A percentile compares a stretch with the other conserved stretches of the same genome.
These are phyloP conservation scores for Mus minutoides DNA, from an alignment of 2,797 vertebrate genomes.

Conservation along the genomic window DNA sequence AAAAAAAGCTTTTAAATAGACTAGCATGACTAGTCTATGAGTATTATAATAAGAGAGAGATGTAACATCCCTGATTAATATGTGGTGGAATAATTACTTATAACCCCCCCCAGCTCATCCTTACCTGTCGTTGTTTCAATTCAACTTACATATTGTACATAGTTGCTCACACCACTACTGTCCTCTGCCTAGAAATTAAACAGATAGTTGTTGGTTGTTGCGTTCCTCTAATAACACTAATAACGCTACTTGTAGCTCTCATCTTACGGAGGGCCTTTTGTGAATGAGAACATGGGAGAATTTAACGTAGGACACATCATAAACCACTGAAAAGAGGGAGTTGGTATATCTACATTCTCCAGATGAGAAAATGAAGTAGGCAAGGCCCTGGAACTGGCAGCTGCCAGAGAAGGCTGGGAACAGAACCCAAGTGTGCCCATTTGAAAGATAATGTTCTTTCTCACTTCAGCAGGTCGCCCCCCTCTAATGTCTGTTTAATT, in stretches of 20 bases:
- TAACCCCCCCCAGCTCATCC: not conserved
- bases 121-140: not conserved
- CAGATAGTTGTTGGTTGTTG: not conserved
- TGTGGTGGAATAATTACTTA: not conserved
- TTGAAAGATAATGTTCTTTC: not conserved
- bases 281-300: not conserved
- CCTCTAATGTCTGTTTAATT: not conserved
- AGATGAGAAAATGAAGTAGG: not conserved
- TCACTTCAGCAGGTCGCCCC: not conserved
- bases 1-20: not conserved
- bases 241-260: not conserved
- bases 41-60: not conserved
- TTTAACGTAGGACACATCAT: not conserved
- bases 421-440: not conserved
- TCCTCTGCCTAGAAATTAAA: conserved; percentile 13
- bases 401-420: too few relatives aligned
- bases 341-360: not conserved
- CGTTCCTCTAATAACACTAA: not conserved
- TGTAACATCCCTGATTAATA: not conserved
- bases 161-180: not conserved
- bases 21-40: conserved; percentile 20
- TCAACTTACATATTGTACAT: not conserved
- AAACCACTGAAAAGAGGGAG: not conserved
- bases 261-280: not conserved
- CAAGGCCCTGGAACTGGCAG: not conserved